These are phyloP conservation scores for Eudyptes chrysolophus DNA, from an alignment of 2,113 vertebrate species.

Conservation along the genomic window DNA sequence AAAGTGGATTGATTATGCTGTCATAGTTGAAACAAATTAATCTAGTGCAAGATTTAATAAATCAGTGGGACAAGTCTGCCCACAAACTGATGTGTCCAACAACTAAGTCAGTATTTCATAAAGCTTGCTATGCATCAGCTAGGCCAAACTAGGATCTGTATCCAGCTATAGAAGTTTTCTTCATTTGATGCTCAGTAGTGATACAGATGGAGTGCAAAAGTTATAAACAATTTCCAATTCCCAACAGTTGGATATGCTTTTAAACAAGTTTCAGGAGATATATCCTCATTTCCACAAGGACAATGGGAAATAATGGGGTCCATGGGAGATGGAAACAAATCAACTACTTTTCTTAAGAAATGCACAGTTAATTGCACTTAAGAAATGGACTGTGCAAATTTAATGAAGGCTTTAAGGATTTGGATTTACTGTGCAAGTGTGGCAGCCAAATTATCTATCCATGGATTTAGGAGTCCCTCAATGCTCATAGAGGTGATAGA, in stretches of 20 bases:
- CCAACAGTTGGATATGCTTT: background rate
- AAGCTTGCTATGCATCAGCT: background rate
- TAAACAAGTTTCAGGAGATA: background rate
- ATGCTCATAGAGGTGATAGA: slow-evolving; percentile 57
- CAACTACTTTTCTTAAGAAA: slow-evolving; percentile 10
- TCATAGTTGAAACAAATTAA: background rate
- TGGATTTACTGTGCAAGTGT: slow-evolving; percentile 45
- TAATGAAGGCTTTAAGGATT: slow-evolving; percentile 56
- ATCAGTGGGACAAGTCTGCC: background rate
- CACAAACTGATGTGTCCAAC: background rate
- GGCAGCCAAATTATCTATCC: slow-evolving; percentile 62
- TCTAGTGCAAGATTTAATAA: background rate
- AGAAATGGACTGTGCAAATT: slow-evolving; percentile 44
- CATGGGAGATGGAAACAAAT: background rate
- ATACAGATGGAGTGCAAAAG: background rate
- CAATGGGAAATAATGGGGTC: background rate
- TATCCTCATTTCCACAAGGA: background rate
- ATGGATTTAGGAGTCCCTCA: slow-evolving; percentile 62
- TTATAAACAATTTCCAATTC: background rate
- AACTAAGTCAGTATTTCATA: background rate
- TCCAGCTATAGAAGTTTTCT: background rate
- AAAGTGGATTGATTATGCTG: background rate
- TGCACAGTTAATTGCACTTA: slow-evolving; percentile 5
- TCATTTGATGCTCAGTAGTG: background rate
- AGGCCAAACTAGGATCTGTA: background rate